phyloP scores from a whole-genome alignment of 2,113 vertebrate species.

The Rhodinocichla rosea region DNA sequence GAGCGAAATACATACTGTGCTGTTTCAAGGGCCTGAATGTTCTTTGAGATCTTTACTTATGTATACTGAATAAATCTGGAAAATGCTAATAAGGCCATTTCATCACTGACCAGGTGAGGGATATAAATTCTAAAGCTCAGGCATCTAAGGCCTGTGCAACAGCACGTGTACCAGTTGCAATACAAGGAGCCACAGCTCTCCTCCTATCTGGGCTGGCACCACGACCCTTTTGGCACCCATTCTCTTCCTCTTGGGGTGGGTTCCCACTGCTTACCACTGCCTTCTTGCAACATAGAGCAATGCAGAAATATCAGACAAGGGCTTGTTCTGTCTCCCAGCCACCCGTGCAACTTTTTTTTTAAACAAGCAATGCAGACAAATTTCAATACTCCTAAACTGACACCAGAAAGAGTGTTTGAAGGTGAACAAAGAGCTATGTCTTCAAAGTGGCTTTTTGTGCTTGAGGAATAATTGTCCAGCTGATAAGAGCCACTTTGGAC shows the following conservation, averaged over 20 bases:
- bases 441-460: conserved; percentile 43
- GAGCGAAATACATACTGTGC: background rate
- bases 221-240: background rate
- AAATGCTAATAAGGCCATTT: background rate
- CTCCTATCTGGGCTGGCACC: background rate
- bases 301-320: background rate
- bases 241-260: background rate
- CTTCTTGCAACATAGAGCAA: background rate
- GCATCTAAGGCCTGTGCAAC: background rate
- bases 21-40: background rate
- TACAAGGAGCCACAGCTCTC: background rate
- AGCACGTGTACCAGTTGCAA: background rate
- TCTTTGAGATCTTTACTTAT: background rate
- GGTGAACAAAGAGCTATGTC: background rate
- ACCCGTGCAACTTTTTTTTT: background rate
- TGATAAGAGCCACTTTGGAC: background rate
- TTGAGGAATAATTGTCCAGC: background rate
- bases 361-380: background rate
- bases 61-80: background rate
- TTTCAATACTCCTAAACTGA: conserved; percentile 26
- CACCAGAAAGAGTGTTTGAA: background rate
- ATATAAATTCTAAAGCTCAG: background rate
- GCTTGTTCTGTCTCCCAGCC: background rate
- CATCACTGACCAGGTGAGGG: background rate
- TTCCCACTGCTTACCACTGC: background rate